Evolutionary conservation across 2,797 vertebrate genomes (phyloP), one percentile per base, ranked within the genome.

Genomic region (Danionella dracula): DNA sequence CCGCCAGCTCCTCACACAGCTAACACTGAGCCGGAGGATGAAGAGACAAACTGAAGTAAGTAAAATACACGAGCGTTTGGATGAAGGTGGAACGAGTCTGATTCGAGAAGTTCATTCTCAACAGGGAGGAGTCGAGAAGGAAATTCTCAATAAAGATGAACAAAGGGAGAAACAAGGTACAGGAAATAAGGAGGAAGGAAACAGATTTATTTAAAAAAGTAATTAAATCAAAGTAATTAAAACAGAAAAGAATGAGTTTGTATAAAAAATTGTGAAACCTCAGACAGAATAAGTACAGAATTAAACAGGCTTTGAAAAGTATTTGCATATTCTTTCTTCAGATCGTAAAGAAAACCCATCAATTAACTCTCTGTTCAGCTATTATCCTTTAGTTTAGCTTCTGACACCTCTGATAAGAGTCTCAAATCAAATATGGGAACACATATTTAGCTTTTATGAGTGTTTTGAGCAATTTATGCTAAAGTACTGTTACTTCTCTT

Each of bases 21-120:
- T 15, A 35, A 61, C 32, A 45, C 31, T 15, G 59, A 34, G 63
- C 46, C 44, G 40, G 13, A 6, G 61, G 44, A 62, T 16, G 11
- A 67, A 56, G 8, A 63, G 34, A 62, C 37, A 20, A 35, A 66
- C 38, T 53, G 49, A 58, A 58, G 49, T n/a, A 41, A 40, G 27
- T 57, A 8, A 54, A 42, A 61, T 6, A 58, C 40, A 41, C n/a
- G 48, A 51, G 66, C 35, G 8, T 48, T n/a, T 32, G 8, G 27
- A 32, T 12, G 5, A 21, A n/a, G 5, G 9, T 10, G 1, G 1
- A 16, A 15, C 11, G 21, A 15, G 38, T n/a, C n/a, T 4, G 10
- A 49, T 21, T 20, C 15, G 29, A 49, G 9, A 21, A 64, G 27
- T 58, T 58, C 41, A 59, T 34, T 35, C 29, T 34, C n/a, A 59